Evolutionary conservation across 1,140 invertebrate genomes (phyloP).

Genomic region (Scaptomyza hsui): DNA sequence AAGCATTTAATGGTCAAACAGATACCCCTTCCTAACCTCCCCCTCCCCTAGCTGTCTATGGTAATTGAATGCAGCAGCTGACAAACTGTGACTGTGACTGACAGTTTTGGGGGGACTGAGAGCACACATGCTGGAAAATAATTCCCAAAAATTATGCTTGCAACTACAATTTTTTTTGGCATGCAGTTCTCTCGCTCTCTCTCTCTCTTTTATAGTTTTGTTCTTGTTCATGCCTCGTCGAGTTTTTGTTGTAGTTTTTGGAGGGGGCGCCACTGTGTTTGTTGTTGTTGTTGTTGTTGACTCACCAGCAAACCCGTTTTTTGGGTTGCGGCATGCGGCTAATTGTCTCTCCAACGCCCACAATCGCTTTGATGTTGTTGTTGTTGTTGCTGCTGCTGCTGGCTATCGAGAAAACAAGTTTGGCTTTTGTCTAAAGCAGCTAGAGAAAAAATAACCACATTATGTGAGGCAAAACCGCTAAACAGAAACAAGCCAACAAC

Average conservation of each 20-base stretch:
- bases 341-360: slow-evolving; percentile 76
- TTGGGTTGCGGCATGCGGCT: slow-evolving; percentile 74
- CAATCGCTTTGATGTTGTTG: slow-evolving; percentile 40
- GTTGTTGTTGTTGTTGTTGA: slow-evolving; percentile 45
- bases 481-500: slow-evolving; percentile 18
- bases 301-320: slow-evolving; percentile 68
- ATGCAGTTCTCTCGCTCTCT: background rate
- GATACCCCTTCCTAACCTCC: background rate
- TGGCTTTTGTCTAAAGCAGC: slow-evolving; percentile 29
- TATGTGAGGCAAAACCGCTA: slow-evolving; percentile 30
- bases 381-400: slow-evolving; percentile 39
- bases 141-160: slow-evolving; percentile 33
- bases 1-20: slow-evolving; percentile 73
- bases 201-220: slow-evolving; percentile 4
- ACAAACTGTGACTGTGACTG: slow-evolving; percentile 39
- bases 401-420: slow-evolving; percentile 37
- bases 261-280: slow-evolving; percentile 41
- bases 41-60: slow-evolving; percentile 7
- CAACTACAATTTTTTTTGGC: slow-evolving; percentile 4
- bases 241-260: slow-evolving; percentile 15
- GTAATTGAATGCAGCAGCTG: slow-evolving; percentile 74
- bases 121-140: slow-evolving; percentile 24
- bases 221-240: slow-evolving; percentile 10
- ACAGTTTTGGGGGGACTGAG: slow-evolving; percentile 19
- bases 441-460: slow-evolving; percentile 11